These are phyloP conservation scores for Geotrypetes seraphini DNA, from an alignment of 2,797 vertebrate species.

Conservation along the genomic window DNA sequence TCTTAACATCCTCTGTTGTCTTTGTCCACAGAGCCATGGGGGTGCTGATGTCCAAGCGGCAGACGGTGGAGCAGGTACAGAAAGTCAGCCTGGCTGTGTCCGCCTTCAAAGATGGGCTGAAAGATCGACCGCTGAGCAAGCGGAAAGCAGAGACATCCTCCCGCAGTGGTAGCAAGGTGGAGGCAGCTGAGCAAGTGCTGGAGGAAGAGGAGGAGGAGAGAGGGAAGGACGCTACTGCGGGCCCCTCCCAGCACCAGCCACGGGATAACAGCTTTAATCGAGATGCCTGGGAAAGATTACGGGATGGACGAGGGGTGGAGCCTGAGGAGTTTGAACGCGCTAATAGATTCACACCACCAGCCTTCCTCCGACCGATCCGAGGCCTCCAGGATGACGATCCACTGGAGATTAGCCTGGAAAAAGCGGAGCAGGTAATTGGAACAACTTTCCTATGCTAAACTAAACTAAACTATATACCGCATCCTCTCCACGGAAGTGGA, in stretches of 20 bases:
- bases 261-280: conserved; percentile 56
- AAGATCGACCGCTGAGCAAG: conserved; percentile 54
- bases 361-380: conserved; percentile 79
- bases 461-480: no score
- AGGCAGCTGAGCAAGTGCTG: conserved; percentile 43
- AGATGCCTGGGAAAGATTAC: conserved; percentile 82
- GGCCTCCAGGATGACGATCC: conserved; percentile 76
- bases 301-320: conserved; percentile 86
- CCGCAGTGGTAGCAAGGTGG: conserved; percentile 49
- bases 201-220: conserved; percentile 53
- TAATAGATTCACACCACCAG: conserved; percentile 73
- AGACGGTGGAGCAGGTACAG: conserved; percentile 96
- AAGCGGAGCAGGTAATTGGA: conserved; percentile 73
- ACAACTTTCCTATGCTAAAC: no score
- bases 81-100: conserved; percentile 86
- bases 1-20: no score
- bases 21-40: conserved; percentile 70
- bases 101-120: conserved; percentile 83
- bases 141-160: conserved; percentile 45
- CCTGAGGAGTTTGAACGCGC: conserved; percentile 82
- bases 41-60: conserved; percentile 84
- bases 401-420: conserved; percentile 64
- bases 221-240: conserved; percentile 11
- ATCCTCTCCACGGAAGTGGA: no score
- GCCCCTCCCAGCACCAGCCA: conserved; percentile 42